phyloP scores from a whole-genome alignment of 1,140 invertebrate species.

The Drosophila orena region DNA sequence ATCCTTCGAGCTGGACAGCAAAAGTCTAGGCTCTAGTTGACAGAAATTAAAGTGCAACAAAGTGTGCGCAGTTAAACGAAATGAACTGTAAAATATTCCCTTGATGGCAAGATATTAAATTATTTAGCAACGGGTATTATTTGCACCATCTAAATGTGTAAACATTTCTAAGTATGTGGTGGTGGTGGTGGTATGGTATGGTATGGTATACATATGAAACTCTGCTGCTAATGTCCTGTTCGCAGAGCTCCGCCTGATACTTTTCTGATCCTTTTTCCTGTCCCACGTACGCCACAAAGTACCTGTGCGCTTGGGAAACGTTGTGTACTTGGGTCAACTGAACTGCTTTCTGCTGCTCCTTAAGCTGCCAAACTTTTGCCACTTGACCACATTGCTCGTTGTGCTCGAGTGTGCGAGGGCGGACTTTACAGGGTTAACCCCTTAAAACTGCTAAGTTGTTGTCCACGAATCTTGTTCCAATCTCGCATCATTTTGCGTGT shows the following conservation, averaged over 20 bases:
- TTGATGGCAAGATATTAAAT: not conserved
- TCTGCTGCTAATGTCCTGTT: slow-evolving; percentile 2
- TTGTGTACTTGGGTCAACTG: slow-evolving; percentile 30
- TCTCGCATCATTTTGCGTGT: no score
- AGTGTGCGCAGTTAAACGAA: not conserved
- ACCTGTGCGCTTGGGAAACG: slow-evolving; percentile 6
- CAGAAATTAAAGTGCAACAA: not conserved
- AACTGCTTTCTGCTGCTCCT: slow-evolving; percentile 26
- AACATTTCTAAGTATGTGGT: slow-evolving; percentile 8
- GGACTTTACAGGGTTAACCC: slow-evolving; percentile 1
- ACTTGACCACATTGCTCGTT: slow-evolving; percentile 44
- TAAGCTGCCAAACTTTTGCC: slow-evolving; percentile 54
- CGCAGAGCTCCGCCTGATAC: not conserved
- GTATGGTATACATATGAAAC: not conserved
- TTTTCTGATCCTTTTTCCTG: slow-evolving; percentile 10
- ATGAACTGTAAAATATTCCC: not conserved
- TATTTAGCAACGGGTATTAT: not conserved
- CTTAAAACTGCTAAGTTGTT: not conserved
- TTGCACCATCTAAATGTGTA: not conserved
- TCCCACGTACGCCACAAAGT: slow-evolving; percentile 26
- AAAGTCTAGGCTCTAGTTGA: no score
- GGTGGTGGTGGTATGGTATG: no score
- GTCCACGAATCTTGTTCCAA: not conserved
- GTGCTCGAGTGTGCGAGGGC: not conserved
- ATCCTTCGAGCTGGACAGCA: not conserved